Base-by-base conservation (phyloP, 2,797 vertebrate genomes). In the Brotula barbata region DNA sequence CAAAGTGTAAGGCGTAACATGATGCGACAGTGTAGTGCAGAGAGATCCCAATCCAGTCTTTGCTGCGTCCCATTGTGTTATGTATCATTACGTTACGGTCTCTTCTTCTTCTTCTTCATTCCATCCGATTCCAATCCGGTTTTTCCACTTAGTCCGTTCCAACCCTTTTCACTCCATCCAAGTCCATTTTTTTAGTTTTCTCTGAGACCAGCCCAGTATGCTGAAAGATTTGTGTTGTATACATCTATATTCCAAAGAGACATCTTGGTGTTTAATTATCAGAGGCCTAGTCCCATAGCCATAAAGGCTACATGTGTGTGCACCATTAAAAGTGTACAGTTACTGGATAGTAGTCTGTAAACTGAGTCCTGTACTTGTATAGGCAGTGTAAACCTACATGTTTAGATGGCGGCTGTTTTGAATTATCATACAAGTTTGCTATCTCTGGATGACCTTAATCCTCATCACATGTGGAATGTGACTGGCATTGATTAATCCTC, bases 151-250 rank as follows among this genome's bases (percentile, higher is more conserved):
- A 28, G 49, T 59, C 61, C 64, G 42, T 49, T 54, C 64, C 13
- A 1, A 57, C 57, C 65, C 48, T 67, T 59, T 69, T 78, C 47
- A 58, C 34, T 68, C 66, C 51, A 33, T 45, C 77, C 55, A 15
- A 21, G n/a, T 49, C 65, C 58, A 39, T 51, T 65, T 54, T 56
- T 64, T 61, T 53, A 8, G 52, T 53, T 58, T 57, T 68, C 22
- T 74, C 84, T 83, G 88, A 88, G 86, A 81, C 88, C 86, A 88
- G 84, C 89, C 84, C 81, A 86, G 82, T 64, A 6, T 33, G 31
- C 31, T 33, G 6, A 33, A 6, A 33, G 31, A 33, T 33, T 33
- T 33, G 31, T 59, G 22, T 58, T 47, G 57, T 72, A 55, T 75
- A 62, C 64, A 62, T 69, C 41, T 68, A 37, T 46, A 73, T 64